Evolutionary conservation across 2,888 invertebrate genomes (phyloP).

Genomic region (Pseudoips prasinana): DNA sequence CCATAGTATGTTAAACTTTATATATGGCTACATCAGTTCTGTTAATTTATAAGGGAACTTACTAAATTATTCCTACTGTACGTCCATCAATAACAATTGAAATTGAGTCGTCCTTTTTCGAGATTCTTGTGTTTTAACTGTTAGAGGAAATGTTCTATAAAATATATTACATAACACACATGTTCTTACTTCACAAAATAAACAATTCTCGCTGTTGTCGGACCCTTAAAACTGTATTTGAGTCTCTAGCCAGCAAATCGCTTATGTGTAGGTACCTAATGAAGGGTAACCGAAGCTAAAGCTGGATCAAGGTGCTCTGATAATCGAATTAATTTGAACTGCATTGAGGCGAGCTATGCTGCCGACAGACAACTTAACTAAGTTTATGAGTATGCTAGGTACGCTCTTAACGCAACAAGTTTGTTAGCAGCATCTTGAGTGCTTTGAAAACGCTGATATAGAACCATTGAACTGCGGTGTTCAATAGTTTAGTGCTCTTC

Average conservation of each 20-base stretch:
- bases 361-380: slow-evolving; percentile 73
- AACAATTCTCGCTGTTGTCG: no score
- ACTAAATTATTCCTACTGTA: no score
- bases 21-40: no score
- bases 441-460: slow-evolving; percentile 71
- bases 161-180: no score
- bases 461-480: slow-evolving; percentile 42
- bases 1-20: no score
- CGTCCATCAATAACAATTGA: no score
- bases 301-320: slow-evolving; percentile 74
- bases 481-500: slow-evolving; percentile 47
- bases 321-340: slow-evolving; percentile 78
- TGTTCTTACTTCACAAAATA: no score
- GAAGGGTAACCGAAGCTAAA: slow-evolving; percentile 66
- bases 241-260: slow-evolving; percentile 40
- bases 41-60: no score
- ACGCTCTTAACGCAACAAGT: slow-evolving; percentile 77
- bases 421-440: slow-evolving; percentile 73
- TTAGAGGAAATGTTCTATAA: no score
- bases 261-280: slow-evolving; percentile 42
- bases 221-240: no score
- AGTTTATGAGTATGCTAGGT: slow-evolving; percentile 76
- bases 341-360: slow-evolving; percentile 67
- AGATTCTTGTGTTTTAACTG: no score
- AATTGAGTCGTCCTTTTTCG: no score